A percentile compares a stretch with the other conserved stretches of the same genome.
Evolutionary conservation across 2,888 invertebrate species (phyloP).

Genomic region (Sminthurides aquaticus): DNA sequence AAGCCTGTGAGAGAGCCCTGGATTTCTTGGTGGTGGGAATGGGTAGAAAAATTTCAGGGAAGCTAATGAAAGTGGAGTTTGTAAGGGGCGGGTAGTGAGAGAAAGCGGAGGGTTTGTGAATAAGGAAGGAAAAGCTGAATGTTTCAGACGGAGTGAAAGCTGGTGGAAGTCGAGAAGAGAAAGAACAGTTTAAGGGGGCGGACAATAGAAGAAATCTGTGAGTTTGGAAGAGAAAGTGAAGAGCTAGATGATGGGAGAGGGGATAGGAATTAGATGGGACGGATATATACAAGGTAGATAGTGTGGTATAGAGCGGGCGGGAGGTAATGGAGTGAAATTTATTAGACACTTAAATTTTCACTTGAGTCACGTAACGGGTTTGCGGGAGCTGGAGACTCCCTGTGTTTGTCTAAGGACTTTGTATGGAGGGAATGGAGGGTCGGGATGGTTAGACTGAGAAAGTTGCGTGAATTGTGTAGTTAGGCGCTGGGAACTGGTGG

Average conservation of each 20-base stretch:
- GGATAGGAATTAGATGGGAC: background rate
- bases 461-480: too few relatives aligned
- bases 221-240: background rate
- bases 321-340: slow-evolving; percentile 9
- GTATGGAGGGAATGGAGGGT: background rate
- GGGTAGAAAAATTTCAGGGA: too few relatives aligned
- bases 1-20: too few relatives aligned
- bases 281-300: background rate
- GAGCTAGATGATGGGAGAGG: background rate
- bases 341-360: slow-evolving; percentile 9
- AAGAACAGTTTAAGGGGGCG: background rate
- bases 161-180: background rate
- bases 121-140: too few relatives aligned
- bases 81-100: too few relatives aligned
- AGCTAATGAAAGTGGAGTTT: too few relatives aligned
- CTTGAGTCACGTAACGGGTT: slow-evolving; percentile 4
- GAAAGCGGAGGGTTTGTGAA: too few relatives aligned
- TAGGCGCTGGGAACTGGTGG: too few relatives aligned
- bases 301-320: background rate
- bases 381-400: background rate
- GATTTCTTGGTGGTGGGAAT: too few relatives aligned
- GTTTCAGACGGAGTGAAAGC: background rate
- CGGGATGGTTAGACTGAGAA: background rate
- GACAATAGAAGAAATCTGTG: slow-evolving; percentile 1
- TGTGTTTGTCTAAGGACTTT: background rate